Conservation (phyloP, 2,797 vertebrate species). For the Remorina albescens region DNA sequence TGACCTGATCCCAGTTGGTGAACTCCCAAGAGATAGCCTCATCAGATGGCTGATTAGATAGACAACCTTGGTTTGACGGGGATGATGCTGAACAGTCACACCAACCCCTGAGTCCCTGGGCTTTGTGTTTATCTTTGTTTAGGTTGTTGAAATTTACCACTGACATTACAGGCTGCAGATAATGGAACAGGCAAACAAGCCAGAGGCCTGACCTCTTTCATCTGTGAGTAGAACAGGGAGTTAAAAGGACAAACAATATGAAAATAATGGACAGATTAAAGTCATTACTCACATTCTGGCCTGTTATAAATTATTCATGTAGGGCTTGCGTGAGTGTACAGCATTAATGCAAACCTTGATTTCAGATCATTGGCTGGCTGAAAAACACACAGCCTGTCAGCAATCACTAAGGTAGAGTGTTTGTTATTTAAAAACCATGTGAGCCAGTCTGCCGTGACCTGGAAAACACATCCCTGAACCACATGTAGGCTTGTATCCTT, state of each 20-base stretch:
- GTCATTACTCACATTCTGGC: conserved; percentile 77
- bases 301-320: conserved; percentile 82
- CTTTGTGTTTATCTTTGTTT: conserved; percentile 81
- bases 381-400: conserved; percentile 68
- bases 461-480: conserved; percentile 34
- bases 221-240: conserved; percentile 70
- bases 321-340: conserved; percentile 72
- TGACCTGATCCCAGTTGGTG: conserved; percentile 48
- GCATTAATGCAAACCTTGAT: conserved; percentile 75
- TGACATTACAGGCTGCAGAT: conserved; percentile 79
- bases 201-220: conserved; percentile 77
- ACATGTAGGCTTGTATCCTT: conserved; percentile 25
- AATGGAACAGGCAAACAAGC: conserved; percentile 77
- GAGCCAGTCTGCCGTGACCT: conserved; percentile 46
- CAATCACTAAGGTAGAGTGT: conserved; percentile 73
- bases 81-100: conserved; percentile 81
- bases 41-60: conserved; percentile 84
- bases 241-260: conserved; percentile 74
- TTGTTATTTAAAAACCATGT: conserved; percentile 67
- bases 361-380: conserved; percentile 68
- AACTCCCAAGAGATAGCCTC: conserved; percentile 70
- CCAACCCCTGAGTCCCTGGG: conserved; percentile 69
- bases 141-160: conserved; percentile 78
- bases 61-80: conserved; percentile 77
- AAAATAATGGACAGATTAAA: conserved; percentile 82